Base-by-base conservation (phyloP, 2,113 vertebrate species). In the Columba janthina region DNA sequence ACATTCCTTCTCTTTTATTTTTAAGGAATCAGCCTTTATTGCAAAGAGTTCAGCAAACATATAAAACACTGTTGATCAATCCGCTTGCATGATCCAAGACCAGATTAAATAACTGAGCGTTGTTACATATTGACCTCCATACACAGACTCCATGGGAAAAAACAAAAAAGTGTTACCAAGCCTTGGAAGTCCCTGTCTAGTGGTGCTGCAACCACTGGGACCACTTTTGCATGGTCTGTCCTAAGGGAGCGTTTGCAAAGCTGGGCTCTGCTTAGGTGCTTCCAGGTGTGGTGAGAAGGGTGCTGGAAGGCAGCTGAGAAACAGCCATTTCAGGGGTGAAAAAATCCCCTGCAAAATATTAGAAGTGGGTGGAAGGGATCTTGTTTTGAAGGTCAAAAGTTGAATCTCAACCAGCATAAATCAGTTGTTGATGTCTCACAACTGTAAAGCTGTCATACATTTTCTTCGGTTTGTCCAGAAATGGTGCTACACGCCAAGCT, bases 1-100 rank as follows among this genome's bases (percentile, higher is more conserved):
- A 28, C 72, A 81, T 88, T 93, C 64, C 65, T 89, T 83, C 71
- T 80, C 32, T 80, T 93, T 90, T 71, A 46, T 90, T 93, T 93
- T 89, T 70, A 90, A 96, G 73, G 61, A 86, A 32, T 90, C 2
- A 0, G 44, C 25, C 80, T 81, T 84, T 84, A 75, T 50, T 84
- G 65, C 44, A 67, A n/a, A 42, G 79, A 84, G 51, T 77, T 78
- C 89, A 87, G 15, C 86, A 81, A 84, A 65, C 50, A 48, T 26
- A n/a, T 25, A 50, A 62, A 96, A 53, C 10, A 5, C 36, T 67
- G 31, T 72, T 1, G 6, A 75, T 91, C 60, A 29, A 7, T 40
- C 61, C 77, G 57, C 62, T 90, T 64, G 36, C 31, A 1, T 25
- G 28, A 81, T 74, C 50, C 64, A 48, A 70, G 56, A 73, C 61